Evolutionary conservation across 2,113 vertebrate species (phyloP).

Genomic region (Trichomycterus rosablanca): DNA sequence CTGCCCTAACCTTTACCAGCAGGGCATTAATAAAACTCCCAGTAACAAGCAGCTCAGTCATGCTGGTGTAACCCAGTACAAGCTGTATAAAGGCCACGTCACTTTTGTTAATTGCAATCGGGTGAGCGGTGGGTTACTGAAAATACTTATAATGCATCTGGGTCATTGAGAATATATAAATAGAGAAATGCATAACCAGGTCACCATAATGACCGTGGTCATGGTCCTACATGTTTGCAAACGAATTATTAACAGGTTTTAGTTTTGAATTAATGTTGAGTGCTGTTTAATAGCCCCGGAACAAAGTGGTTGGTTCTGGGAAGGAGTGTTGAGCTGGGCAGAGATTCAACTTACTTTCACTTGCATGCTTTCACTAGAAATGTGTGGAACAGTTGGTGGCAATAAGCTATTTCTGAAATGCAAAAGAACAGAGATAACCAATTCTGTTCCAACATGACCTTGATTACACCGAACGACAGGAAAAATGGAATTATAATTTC

Average conservation of each 20-base stretch:
- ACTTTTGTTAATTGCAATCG: neutral
- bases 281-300: constrained; percentile 6
- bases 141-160: neutral
- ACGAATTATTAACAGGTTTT: neutral
- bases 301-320: neutral
- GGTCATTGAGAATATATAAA: neutral
- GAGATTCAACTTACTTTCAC: constrained; percentile 1
- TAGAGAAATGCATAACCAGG: neutral
- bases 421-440: constrained; percentile 51
- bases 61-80: neutral
- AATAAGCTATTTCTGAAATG: constrained; percentile 47
- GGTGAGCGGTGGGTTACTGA: neutral
- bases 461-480: constrained; percentile 43
- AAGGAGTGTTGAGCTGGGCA: constrained; percentile 3
- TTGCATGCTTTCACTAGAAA: constrained; percentile 40
- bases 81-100: neutral
- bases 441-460: constrained; percentile 53
- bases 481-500: neutral
- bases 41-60: neutral
- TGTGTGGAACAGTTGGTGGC: constrained; percentile 29
- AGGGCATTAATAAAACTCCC: neutral
- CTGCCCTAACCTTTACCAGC: neutral
- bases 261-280: neutral
- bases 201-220: neutral
- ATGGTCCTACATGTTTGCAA: neutral